Evolutionary conservation across 2,113 vertebrate species (phyloP).

Genomic region (Muntiacus reevesi): DNA sequence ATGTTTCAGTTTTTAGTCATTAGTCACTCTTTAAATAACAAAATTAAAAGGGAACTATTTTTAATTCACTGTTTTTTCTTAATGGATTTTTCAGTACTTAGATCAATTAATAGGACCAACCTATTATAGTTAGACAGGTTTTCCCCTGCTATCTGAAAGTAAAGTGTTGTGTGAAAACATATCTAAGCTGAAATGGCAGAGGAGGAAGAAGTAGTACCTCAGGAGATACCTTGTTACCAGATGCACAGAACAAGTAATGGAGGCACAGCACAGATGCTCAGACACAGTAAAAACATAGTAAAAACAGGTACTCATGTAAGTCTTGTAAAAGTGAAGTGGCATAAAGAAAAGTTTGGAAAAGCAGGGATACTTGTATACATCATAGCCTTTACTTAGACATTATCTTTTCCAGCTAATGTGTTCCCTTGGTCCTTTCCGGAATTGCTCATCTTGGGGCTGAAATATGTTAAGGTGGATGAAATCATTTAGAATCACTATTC

Average conservation of each 20-base stretch:
- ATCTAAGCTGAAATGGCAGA: background rate
- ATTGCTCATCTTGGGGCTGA: background rate
- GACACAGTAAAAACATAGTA: background rate
- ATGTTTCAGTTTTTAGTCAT: slow-evolving; percentile 10
- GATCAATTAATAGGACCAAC: background rate
- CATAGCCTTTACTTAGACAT: background rate
- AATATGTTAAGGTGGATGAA: background rate
- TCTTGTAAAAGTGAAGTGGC: background rate
- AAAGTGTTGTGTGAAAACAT: background rate
- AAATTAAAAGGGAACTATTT: background rate
- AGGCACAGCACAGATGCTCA: background rate
- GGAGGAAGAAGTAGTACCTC: background rate
- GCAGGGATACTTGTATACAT: background rate
- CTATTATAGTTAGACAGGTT: background rate
- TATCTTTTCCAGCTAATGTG: background rate
- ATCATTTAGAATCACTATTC: background rate
- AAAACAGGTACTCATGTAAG: background rate
- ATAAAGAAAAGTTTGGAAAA: background rate
- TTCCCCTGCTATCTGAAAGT: background rate
- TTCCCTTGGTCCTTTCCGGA: background rate
- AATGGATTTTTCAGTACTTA: background rate
- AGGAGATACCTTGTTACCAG: background rate
- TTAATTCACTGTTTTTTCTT: background rate
- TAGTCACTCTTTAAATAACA: background rate
- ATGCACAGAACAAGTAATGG: background rate